Evolutionary conservation across 2,113 vertebrate species (phyloP), one percentile per base, ranked within the genome.

Genomic region (Strigops habroptila): DNA sequence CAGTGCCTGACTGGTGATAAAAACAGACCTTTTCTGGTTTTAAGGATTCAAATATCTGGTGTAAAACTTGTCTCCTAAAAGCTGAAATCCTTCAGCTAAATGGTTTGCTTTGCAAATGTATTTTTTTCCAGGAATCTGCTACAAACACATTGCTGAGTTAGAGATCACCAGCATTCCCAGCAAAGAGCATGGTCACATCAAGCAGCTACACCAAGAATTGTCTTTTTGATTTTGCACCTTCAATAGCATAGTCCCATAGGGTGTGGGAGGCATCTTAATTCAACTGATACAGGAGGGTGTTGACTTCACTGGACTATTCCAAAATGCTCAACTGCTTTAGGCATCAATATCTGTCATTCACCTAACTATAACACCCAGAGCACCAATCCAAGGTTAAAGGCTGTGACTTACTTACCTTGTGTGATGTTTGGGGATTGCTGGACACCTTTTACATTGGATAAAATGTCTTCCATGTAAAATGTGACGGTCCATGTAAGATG

Each of bases 211-310:
- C 16, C 1, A 6, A 71, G 31, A 70, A 44, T 1, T 35, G 31
- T 7, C 65, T 44, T 39, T 39, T 39, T 39, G 39, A 39, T 39
- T 11, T 39, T 39, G 39, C 18, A n/a, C 16, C 14, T 14, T 1
- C 14, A 31, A 37, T 0, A 73, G 52, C 37, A 35, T 12, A 48
- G 39, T 67, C 16, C 52, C 46, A 3, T 30, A 30, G 0, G 1
- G 19, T 18, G 21, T 24, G 53, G 24, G 48, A 74, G 17, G 28
- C 37, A 63, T 73, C 73, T 57, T n/a, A 57, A 15, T 11, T 63
- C 67, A 74, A 31, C 17, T 2, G 1, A 25, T n/a, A 21, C 0
- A 0, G 51, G 15, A 44, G 9, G 17, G 59, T 49, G 31, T 25
- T 48, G 82, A 35, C 57, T 52, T 67, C 57, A 71, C 49, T 18